Evolutionary conservation across 2,888 invertebrate species (phyloP).

Genomic region (Leptopilina syphax): DNA sequence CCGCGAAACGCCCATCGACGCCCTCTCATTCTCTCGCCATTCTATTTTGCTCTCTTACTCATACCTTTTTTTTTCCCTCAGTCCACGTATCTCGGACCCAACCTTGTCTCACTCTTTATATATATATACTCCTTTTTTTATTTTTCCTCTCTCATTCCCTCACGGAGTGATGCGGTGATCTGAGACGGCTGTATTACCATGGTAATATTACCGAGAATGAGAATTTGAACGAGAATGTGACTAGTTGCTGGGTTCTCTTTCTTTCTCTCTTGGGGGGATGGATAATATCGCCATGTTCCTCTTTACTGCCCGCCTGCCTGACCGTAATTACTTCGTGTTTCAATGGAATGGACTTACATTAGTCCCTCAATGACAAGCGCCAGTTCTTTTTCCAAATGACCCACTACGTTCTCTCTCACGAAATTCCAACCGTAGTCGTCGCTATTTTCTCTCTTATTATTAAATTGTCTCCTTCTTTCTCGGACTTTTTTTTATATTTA

Average conservation of each 20-base stretch:
- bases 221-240: conserved; percentile 41
- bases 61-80: conserved; percentile 26
- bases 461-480: conserved; percentile 8
- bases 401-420: conserved; percentile 18
- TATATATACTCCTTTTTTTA: conserved; percentile 52
- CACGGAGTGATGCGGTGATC: conserved; percentile 36
- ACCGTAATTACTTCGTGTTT: conserved; percentile 35
- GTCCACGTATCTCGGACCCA: conserved; percentile 13
- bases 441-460: conserved; percentile 6
- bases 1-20: conserved; percentile 76
- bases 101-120: conserved; percentile 57
- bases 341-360: conserved; percentile 31
- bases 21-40: conserved; percentile 68
- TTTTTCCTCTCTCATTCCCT: conserved; percentile 45
- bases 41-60: conserved; percentile 52
- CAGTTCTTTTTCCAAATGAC: conserved; percentile 33
- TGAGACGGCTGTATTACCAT: conserved; percentile 40
- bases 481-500: background rate
- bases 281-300: conserved; percentile 24
- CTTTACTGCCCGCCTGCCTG: conserved; percentile 19
- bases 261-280: conserved; percentile 18
- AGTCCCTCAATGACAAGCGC: conserved; percentile 38
- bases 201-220: conserved; percentile 35
- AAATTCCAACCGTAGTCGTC: background rate
- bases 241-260: background rate